Percentiles rank a stretch among this genome's conserved stretches.
Conservation (phyloP, 2,113 vertebrate species). For the Eurystomus gularis region DNA sequence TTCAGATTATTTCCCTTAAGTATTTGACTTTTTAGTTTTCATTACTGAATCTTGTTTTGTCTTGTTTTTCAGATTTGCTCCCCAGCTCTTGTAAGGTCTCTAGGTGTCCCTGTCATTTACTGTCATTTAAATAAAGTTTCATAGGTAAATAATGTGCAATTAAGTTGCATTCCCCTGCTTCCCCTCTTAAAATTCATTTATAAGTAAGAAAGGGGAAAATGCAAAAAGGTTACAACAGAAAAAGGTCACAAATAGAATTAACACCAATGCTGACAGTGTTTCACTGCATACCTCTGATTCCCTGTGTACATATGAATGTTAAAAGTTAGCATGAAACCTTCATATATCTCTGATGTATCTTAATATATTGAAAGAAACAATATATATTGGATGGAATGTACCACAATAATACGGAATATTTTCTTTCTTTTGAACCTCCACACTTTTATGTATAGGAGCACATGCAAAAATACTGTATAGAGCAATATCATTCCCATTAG, state of each 20-base stretch:
- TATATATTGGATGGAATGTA: neutral
- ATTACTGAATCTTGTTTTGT: neutral
- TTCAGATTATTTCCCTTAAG: conserved; percentile 53
- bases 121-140: conserved; percentile 63
- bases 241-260: conserved; percentile 38
- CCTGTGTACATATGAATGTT: neutral
- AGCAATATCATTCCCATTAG: neutral
- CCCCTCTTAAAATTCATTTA: neutral
- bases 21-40: conserved; percentile 36
- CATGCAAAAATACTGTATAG: neutral
- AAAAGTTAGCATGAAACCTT: conserved; percentile 21
- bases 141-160: conserved; percentile 54
- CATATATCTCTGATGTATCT: neutral
- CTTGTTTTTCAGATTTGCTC: conserved; percentile 4
- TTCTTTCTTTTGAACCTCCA: neutral
- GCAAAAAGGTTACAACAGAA: neutral
- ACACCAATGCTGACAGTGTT: neutral
- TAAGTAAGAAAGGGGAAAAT: neutral
- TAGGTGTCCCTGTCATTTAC: conserved; percentile 35
- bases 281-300: neutral
- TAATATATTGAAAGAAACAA: neutral
- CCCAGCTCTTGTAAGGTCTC: conserved; percentile 1
- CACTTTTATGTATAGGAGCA: neutral
- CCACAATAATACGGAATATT: neutral
- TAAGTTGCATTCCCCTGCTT: conserved; percentile 14